Evolutionary conservation across 2,888 invertebrate genomes (phyloP).

Genomic region (Tridacna crocea): DNA sequence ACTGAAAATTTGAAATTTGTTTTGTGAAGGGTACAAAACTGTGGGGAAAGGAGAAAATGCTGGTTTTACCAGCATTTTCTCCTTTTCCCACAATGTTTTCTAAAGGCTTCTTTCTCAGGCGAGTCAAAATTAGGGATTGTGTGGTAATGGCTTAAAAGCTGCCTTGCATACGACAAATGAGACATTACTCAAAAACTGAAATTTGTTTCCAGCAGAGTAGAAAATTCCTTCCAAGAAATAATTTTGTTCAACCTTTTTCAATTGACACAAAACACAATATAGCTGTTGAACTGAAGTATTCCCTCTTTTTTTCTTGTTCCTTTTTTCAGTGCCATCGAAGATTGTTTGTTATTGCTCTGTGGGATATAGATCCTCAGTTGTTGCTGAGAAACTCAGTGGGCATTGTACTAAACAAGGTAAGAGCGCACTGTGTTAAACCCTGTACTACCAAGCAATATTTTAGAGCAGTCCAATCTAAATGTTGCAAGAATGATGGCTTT

Average conservation of each 20-base stretch:
- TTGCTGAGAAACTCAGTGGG: conserved; percentile 75
- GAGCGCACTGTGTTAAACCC: background rate
- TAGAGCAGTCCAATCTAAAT: background rate
- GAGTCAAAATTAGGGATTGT: too few species aligned
- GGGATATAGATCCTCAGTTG: conserved; percentile 78
- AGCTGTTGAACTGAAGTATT: background rate
- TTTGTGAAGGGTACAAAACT: too few species aligned
- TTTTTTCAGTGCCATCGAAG: conserved; percentile 44
- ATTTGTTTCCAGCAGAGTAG: too few species aligned
- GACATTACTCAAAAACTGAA: too few species aligned
- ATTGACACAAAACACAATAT: too few species aligned
- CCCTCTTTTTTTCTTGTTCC: background rate
- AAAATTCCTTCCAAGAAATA: too few species aligned
- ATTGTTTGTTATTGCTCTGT: conserved; percentile 82
- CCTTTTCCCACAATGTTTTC: background rate
- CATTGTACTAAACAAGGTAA: conserved; percentile 51
- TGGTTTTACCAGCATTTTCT: background rate
- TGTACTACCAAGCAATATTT: background rate
- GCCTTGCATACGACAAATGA: too few species aligned
- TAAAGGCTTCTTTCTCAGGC: background rate
- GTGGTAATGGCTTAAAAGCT: too few species aligned
- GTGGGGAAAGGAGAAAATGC: too few species aligned
- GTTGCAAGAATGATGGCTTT: background rate
- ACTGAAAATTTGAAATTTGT: too few species aligned
- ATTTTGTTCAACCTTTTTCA: too few species aligned